These are phyloP conservation scores for Eueremaeus valkanovi DNA, from an alignment of 2,888 invertebrate genomes.

Conservation along the genomic window DNA sequence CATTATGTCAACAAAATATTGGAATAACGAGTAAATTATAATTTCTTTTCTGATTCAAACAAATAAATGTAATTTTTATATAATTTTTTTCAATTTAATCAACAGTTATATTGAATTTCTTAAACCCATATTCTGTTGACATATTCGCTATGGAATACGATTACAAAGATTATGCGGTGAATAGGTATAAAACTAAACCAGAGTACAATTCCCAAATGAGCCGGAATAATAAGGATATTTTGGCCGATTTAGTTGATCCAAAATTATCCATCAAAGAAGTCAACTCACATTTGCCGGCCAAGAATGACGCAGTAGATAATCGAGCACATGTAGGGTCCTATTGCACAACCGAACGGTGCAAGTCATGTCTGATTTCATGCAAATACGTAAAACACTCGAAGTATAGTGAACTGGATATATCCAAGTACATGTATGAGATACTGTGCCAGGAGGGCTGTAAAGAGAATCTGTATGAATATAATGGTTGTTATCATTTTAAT, in stretches of 20 bases:
- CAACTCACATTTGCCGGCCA: not conserved
- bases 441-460: not conserved
- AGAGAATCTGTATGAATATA: not conserved
- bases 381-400: not conserved
- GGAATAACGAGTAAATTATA: no score
- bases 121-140: no score
- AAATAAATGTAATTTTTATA: no score
- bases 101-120: no score
- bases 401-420: not conserved
- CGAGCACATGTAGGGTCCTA: not conserved
- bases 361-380: not conserved
- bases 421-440: not conserved
- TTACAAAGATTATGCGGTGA: not conserved
- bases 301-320: no score
- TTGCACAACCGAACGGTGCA: not conserved
- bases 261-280: not conserved
- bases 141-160: no score
- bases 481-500: not conserved
- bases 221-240: not conserved
- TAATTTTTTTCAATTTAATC: no score
- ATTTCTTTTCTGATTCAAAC: no score
- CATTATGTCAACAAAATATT: no score
- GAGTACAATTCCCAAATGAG: not conserved
- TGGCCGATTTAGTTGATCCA: not conserved
- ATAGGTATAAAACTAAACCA: not conserved